Evolutionary conservation across 2,797 vertebrate genomes (phyloP).

Genomic region (Acrossocheilus fasciatus): DNA sequence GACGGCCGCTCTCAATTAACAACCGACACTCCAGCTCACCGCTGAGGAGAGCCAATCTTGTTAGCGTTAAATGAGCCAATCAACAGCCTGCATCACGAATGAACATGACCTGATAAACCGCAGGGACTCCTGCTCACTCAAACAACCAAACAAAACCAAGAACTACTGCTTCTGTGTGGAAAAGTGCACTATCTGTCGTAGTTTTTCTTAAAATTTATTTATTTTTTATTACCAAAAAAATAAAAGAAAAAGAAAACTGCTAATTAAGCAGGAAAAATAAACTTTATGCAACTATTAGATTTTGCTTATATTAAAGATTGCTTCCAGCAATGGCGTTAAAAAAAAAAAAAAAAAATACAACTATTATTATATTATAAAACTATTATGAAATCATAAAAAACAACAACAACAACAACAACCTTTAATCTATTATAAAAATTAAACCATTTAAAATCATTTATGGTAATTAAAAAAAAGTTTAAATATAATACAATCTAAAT

Average conservation of each 20-base stretch:
- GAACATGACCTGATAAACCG: constrained; percentile 29
- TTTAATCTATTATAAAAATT: no score
- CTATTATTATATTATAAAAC: no score
- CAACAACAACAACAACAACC: no score
- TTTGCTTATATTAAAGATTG: not conserved
- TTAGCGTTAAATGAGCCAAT: constrained; percentile 28
- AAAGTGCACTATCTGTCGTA: not conserved
- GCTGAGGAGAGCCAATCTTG: constrained; percentile 9
- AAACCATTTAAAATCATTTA: no score
- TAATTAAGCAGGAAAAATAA: not conserved
- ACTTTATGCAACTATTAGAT: not conserved
- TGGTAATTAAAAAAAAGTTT: no score
- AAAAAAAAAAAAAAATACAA: no score
- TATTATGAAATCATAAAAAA: no score
- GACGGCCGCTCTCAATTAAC: constrained; percentile 37
- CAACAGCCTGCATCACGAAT: constrained; percentile 17
- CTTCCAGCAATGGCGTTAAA: not conserved
- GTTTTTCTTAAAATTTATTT: no score
- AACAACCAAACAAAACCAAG: not conserved
- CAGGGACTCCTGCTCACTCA: not conserved
- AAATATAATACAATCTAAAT: no score
- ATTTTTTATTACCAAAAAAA: not conserved
- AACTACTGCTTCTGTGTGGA: not conserved
- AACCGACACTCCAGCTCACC: not conserved
- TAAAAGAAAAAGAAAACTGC: not conserved